These are phyloP conservation scores for Cynopterus brachyotis DNA, from an alignment of 2,113 vertebrate genomes.

Conservation along the genomic window DNA sequence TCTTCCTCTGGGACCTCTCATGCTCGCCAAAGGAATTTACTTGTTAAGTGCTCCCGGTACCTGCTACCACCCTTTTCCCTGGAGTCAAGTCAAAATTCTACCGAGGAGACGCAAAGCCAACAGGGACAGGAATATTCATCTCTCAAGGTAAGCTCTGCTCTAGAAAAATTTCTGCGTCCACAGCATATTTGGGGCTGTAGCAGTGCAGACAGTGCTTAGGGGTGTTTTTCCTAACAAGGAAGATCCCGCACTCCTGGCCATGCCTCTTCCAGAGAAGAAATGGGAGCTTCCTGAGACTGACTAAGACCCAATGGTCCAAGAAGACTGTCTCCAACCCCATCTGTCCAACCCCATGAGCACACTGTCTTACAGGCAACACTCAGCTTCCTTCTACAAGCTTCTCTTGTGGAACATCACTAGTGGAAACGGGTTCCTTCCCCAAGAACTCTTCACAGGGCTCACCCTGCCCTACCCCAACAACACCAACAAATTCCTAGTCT, in stretches of 20 bases:
- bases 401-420: background rate
- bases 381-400: background rate
- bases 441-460: background rate
- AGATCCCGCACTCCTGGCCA: background rate
- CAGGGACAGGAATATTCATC: conserved; percentile 18
- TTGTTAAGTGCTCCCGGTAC: background rate
- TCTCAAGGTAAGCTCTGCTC: background rate
- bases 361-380: background rate
- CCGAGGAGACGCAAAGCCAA: background rate
- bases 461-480: no score
- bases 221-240: background rate
- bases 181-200: background rate
- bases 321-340: no score
- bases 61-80: background rate
- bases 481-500: background rate
- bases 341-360: background rate
- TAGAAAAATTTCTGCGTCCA: background rate
- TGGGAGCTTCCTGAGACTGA: background rate
- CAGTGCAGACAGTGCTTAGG: background rate
- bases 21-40: background rate
- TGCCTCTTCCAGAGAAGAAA: background rate
- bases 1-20: background rate
- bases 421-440: background rate
- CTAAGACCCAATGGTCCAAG: background rate
- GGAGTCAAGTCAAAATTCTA: background rate